These are phyloP conservation scores for Papilio polytes DNA, from an alignment of 1,140 invertebrate species.

Conservation along the genomic window DNA sequence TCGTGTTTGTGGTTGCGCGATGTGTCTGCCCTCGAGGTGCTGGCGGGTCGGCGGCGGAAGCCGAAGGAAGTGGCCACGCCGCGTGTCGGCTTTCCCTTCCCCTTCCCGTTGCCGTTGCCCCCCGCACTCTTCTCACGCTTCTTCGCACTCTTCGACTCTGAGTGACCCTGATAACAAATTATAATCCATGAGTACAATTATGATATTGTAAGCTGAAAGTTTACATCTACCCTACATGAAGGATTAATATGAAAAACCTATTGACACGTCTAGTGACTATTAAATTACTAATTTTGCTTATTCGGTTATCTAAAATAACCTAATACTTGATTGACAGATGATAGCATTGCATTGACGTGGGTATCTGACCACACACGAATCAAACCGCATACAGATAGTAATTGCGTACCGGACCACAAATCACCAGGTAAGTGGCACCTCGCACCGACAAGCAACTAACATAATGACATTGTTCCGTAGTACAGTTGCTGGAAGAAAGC, in stretches of 20 bases:
- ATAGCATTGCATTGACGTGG: not conserved
- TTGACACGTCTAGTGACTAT: no score
- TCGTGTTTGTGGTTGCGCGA: slow-evolving; percentile 71
- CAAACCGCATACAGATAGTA: slow-evolving; percentile 23
- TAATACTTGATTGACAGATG: not conserved
- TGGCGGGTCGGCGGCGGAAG: slow-evolving; percentile 85
- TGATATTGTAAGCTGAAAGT: not conserved
- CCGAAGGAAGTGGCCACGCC: slow-evolving; percentile 89
- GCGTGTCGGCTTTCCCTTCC: slow-evolving; percentile 78
- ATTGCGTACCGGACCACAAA: slow-evolving; percentile 37
- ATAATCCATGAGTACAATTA: not conserved
- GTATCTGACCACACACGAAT: slow-evolving; percentile 33
- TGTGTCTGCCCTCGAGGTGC: slow-evolving; percentile 83
- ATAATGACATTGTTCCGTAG: slow-evolving; percentile 23
- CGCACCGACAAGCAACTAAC: slow-evolving; percentile 6
- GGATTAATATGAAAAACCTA: not conserved
- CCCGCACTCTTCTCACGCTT: slow-evolving; percentile 82
- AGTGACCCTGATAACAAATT: slow-evolving; percentile 74
- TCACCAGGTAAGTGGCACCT: slow-evolving; percentile 14
- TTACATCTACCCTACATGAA: not conserved
- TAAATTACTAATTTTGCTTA: no score
- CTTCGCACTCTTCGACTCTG: slow-evolving; percentile 84
- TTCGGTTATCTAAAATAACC: not conserved
- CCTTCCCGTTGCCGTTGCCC: slow-evolving; percentile 70
- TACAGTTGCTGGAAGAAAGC: slow-evolving; percentile 32